These are phyloP conservation scores for Drosophila prolongata DNA, from an alignment of 2,888 invertebrate genomes.

Conservation along the genomic window DNA sequence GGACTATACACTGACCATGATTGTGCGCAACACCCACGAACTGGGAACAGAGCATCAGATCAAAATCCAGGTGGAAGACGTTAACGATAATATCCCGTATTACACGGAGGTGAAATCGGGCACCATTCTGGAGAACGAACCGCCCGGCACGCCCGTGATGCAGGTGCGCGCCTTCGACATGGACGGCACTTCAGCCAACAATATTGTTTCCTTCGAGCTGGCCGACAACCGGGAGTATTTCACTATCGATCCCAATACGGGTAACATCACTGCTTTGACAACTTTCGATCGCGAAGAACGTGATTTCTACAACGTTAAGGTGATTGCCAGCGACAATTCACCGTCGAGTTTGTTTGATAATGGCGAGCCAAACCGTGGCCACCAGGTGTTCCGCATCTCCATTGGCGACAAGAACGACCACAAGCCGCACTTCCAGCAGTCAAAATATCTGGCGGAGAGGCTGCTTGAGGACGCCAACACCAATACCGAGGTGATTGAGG, in stretches of 20 bases:
- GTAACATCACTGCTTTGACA: constrained; percentile 92
- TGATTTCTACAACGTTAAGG: constrained; percentile 94
- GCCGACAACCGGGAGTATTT: constrained; percentile 90
- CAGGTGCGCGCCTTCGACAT: constrained; percentile 93
- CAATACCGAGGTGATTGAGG: constrained; percentile 93
- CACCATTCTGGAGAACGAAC: constrained; percentile 94
- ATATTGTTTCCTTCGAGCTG: constrained; percentile 92
- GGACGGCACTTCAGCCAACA: constrained; percentile 93
- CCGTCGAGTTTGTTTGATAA: constrained; percentile 90
- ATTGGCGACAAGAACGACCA: constrained; percentile 99
- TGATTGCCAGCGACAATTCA: constrained; percentile 95
- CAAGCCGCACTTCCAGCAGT: constrained; percentile 93
- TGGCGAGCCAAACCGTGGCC: constrained; percentile 89
- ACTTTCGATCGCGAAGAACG: constrained; percentile 94
- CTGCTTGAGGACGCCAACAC: constrained; percentile 93
- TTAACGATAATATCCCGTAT: constrained; percentile 95
- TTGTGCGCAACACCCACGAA: constrained; percentile 92
- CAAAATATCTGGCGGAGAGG: constrained; percentile 89
- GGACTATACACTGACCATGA: constrained; percentile 92
- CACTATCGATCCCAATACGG: constrained; percentile 92
- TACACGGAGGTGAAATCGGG: constrained; percentile 93
- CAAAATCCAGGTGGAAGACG: constrained; percentile 92
- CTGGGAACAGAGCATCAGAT: constrained; percentile 92
- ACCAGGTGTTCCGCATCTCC: constrained; percentile 94
- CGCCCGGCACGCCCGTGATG: constrained; percentile 93